Evolutionary conservation across 2,113 vertebrate genomes (phyloP).

Genomic region (Vidua chalybeata): DNA sequence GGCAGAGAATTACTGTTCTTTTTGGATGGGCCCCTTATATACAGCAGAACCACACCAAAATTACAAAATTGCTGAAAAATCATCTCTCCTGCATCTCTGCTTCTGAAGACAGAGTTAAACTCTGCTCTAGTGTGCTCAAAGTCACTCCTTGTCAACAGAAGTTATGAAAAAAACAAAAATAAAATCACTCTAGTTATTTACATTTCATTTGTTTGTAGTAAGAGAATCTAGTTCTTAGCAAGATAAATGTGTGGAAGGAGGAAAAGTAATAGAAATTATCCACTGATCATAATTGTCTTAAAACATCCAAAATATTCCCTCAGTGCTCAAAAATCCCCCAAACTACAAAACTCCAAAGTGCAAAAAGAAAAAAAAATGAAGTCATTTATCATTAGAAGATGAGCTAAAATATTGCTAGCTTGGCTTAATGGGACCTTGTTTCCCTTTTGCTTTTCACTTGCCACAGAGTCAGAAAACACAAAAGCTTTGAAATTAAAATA

Average conservation of each 20-base stretch:
- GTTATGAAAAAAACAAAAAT: not conserved
- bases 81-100: not conserved
- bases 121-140: not conserved
- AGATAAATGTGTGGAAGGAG: not conserved
- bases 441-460: not conserved
- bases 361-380: not conserved
- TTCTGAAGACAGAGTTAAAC: slow-evolving; percentile 21
- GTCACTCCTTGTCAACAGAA: not conserved
- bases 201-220: not conserved
- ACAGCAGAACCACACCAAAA: not conserved
- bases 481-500: not conserved
- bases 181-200: not conserved
- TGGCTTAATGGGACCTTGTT: not conserved
- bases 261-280: not conserved
- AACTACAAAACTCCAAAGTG: not conserved
- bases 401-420: not conserved
- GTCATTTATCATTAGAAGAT: not conserved
- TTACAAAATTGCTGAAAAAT: slow-evolving; percentile 27
- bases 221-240: not conserved
- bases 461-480: not conserved
- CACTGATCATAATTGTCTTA: not conserved
- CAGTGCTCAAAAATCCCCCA: not conserved
- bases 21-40: not conserved
- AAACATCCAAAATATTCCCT: not conserved
- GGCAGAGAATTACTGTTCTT: not conserved